A percentile compares a stretch with the other conserved stretches of the same genome.
Conservation (phyloP, 2,113 vertebrate genomes). For the Etheostoma cragini region DNA sequence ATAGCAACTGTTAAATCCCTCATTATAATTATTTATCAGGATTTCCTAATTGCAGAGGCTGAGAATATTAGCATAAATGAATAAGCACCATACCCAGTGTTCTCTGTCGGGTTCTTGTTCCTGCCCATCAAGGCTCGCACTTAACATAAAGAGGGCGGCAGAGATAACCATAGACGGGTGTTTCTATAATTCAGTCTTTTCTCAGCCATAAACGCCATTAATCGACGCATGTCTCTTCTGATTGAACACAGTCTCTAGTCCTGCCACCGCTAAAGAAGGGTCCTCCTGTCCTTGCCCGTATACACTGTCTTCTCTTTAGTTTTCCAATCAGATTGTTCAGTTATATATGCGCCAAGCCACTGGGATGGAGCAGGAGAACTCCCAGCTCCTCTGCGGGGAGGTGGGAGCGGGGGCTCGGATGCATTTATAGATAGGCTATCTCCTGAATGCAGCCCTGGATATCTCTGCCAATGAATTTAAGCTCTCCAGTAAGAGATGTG, state of each 20-base stretch:
- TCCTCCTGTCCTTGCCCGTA: neutral
- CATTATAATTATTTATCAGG: constrained; percentile 41
- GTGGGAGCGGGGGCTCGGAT: constrained; percentile 13
- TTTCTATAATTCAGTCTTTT: constrained; percentile 33
- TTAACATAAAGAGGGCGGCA: constrained; percentile 36
- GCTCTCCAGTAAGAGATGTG: constrained; percentile 56
- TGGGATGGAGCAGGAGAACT: constrained; percentile 43
- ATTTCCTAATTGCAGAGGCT: constrained; percentile 39
- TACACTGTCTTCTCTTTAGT: neutral
- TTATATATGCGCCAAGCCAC: constrained; percentile 54
- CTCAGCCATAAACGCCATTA: neutral
- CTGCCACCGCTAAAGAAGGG: constrained; percentile 8
- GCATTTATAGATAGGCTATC: constrained; percentile 67
- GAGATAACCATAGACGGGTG: constrained; percentile 31
- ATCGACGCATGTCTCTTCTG: neutral
- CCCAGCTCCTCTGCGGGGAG: constrained; percentile 10
- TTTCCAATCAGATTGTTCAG: constrained; percentile 47
- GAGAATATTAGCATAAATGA: constrained; percentile 51
- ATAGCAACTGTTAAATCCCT: constrained; percentile 17
- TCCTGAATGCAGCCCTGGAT: constrained; percentile 67
- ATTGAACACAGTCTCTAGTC: neutral
- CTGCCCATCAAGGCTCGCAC: constrained; percentile 36
- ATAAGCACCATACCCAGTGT: neutral
- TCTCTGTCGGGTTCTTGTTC: constrained; percentile 17
- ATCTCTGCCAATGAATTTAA: constrained; percentile 62